These are phyloP conservation scores for Hippocampus comes DNA, from an alignment of 2,113 vertebrate species.

Conservation along the genomic window DNA sequence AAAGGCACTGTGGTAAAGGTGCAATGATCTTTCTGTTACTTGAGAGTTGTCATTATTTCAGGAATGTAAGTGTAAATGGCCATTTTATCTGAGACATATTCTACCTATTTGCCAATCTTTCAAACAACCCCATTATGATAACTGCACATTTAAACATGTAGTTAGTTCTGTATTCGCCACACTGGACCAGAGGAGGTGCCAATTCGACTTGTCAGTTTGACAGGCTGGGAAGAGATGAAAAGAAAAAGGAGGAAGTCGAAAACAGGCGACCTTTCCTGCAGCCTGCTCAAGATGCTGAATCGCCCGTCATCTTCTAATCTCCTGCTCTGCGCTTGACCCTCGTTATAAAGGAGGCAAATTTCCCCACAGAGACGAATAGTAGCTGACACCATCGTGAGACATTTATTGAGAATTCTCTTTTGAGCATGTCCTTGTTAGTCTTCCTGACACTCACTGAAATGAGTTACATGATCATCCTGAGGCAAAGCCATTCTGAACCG, in stretches of 20 bases:
- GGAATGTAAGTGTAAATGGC: background rate
- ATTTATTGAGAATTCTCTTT: slow-evolving; percentile 1
- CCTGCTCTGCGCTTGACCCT: slow-evolving; percentile 5
- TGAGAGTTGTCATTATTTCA: background rate
- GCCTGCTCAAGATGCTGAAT: background rate
- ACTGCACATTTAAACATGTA: too few species aligned
- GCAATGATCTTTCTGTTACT: background rate
- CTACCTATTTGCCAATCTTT: too few species aligned
- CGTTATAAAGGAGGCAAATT: background rate
- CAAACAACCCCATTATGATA: too few species aligned
- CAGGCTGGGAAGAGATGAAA: slow-evolving; percentile 8
- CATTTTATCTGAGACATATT: too few species aligned
- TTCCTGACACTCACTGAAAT: background rate
- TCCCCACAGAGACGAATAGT: slow-evolving; percentile 1
- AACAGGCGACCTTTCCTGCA: background rate
- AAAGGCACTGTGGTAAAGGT: background rate
- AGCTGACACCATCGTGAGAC: slow-evolving; percentile 16
- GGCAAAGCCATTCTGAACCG: background rate
- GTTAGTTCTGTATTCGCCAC: background rate
- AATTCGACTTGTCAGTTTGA: background rate
- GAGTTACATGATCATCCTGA: background rate
- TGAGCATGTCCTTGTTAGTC: background rate
- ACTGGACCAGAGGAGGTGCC: background rate
- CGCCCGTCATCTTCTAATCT: background rate
- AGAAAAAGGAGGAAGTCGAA: slow-evolving; percentile 14